These are phyloP conservation scores for Onychostoma macrolepis DNA, from an alignment of 2,113 vertebrate genomes.

Conservation along the genomic window DNA sequence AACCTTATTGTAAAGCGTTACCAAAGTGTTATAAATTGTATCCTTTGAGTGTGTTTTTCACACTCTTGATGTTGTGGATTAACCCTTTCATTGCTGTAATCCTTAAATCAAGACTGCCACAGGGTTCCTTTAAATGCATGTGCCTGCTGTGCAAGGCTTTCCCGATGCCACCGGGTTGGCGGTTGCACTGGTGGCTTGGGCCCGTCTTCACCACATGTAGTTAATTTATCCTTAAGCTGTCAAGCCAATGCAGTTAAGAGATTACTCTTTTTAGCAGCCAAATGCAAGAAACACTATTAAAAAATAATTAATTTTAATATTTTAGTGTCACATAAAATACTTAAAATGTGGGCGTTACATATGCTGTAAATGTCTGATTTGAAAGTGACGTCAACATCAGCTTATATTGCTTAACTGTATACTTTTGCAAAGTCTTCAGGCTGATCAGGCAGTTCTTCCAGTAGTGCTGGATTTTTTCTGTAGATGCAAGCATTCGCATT, in stretches of 20 bases:
- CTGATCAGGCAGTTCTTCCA: conserved; percentile 62
- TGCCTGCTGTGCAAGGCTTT: too few relatives aligned
- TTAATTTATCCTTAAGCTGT: not conserved
- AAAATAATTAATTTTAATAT: too few relatives aligned
- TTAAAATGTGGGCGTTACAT: not conserved
- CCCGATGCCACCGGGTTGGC: too few relatives aligned
- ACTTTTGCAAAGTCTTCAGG: conserved; percentile 42
- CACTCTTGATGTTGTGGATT: too few relatives aligned
- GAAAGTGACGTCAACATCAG: not conserved
- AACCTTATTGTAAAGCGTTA: too few relatives aligned
- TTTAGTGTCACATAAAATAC: not conserved
- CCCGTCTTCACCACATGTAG: too few relatives aligned
- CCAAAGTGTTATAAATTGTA: too few relatives aligned
- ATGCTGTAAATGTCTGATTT: not conserved
- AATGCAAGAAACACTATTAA: conserved; percentile 10
- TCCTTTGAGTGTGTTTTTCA: too few relatives aligned
- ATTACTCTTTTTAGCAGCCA: conserved; percentile 9
- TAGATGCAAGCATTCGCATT: conserved; percentile 78
- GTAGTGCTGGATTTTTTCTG: conserved; percentile 74
- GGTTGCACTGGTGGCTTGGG: too few relatives aligned
- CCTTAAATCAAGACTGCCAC: too few relatives aligned
- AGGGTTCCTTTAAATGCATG: too few relatives aligned
- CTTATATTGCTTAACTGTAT: conserved; percentile 48
- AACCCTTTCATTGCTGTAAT: too few relatives aligned
- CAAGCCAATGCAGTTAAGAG: not conserved